Conservation (phyloP, 1,140 invertebrate genomes). For the Mesaphorura yosii region DNA sequence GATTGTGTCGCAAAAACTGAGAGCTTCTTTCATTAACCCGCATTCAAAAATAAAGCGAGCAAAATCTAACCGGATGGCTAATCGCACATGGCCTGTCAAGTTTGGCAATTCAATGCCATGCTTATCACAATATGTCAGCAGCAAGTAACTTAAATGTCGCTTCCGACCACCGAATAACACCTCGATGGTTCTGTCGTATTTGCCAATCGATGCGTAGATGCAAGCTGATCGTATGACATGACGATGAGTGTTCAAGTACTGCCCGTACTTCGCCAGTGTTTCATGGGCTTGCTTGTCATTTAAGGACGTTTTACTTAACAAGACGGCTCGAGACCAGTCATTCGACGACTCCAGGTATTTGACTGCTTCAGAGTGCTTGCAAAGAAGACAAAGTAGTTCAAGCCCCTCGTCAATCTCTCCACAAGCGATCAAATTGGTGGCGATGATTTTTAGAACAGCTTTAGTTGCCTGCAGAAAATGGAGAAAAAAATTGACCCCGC, state of each 20-base stretch:
- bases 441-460: conserved; percentile 29
- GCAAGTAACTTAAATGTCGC: conserved; percentile 20
- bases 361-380: conserved; percentile 26
- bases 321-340: conserved; percentile 27
- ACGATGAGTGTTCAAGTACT: conserved; percentile 20
- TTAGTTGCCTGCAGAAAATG: too few relatives aligned
- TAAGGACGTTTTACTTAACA: conserved; percentile 26
- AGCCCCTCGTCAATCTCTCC: conserved; percentile 24
- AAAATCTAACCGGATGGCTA: conserved; percentile 29
- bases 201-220: conserved; percentile 22
- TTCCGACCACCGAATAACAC: conserved; percentile 9
- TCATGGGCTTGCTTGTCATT: conserved; percentile 15
- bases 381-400: conserved; percentile 24
- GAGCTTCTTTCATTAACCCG: conserved; percentile 19
- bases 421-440: conserved; percentile 28
- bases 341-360: conserved; percentile 30
- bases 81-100: conserved; percentile 23
- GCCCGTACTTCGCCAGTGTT: conserved; percentile 23
- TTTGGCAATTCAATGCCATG: conserved; percentile 1
- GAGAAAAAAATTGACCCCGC: too few relatives aligned
- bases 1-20: conserved; percentile 26
- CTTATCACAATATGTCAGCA: conserved; percentile 21
- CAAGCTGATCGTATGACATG: conserved; percentile 21
- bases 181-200: conserved; percentile 28
- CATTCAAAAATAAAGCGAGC: conserved; percentile 27